phyloP scores from a whole-genome alignment of 2,113 vertebrate genomes.

The Eurystomus gularis region DNA sequence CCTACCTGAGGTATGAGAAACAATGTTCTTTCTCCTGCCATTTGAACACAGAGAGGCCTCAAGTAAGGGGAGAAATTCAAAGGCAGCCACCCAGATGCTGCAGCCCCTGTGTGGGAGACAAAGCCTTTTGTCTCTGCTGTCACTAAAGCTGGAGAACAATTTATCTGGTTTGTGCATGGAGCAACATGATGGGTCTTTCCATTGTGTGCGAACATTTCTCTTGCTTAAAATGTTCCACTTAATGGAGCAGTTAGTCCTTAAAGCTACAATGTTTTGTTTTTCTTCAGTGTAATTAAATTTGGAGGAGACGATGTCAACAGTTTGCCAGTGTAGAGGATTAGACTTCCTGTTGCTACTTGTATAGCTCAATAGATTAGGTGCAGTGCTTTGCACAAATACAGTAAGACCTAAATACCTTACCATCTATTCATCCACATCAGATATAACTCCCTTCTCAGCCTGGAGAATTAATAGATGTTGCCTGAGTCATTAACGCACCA shows the following conservation, averaged over 20 bases:
- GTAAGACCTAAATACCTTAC: slow-evolving; percentile 31
- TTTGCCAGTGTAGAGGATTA: neutral
- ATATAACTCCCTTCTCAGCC: slow-evolving; percentile 6
- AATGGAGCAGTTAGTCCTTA: slow-evolving; percentile 23
- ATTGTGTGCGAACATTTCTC: slow-evolving; percentile 59
- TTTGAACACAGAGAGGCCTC: slow-evolving; percentile 20
- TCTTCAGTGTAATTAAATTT: neutral
- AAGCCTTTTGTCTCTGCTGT: slow-evolving; percentile 49
- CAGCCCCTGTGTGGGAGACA: neutral
- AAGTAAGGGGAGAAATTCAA: neutral
- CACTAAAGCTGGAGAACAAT: slow-evolving; percentile 29
- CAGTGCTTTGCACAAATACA: slow-evolving; percentile 18
- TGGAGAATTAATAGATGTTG: neutral
- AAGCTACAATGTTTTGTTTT: neutral
- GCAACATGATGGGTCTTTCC: slow-evolving; percentile 44
- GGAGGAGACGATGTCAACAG: slow-evolving; percentile 3
- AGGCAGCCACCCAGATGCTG: slow-evolving; percentile 52
- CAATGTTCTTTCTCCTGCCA: neutral
- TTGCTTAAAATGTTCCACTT: slow-evolving; percentile 16
- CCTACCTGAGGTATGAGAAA: neutral
- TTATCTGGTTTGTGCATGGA: slow-evolving; percentile 28
- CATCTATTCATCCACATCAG: slow-evolving; percentile 42
- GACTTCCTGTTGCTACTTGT: slow-evolving; percentile 48
- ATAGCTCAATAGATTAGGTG: neutral
- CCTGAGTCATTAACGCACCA: neutral